A percentile compares a stretch with the other conserved stretches of the same genome.
Evolutionary conservation across 2,797 vertebrate genomes (phyloP).

Genomic region (Antennarius maculatus): DNA sequence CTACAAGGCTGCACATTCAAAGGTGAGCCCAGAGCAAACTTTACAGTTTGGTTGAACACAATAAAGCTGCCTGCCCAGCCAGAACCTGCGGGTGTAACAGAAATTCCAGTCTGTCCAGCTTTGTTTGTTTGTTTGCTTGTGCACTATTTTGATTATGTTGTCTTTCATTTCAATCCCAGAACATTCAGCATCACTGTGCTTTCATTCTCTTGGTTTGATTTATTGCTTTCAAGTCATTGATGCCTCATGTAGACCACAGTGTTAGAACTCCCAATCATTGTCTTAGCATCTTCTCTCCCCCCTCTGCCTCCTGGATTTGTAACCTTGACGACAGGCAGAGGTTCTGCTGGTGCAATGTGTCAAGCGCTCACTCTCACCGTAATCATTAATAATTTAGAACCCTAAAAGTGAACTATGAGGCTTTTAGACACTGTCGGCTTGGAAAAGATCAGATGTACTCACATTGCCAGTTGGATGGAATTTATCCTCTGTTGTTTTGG

Average conservation of each 20-base stretch:
- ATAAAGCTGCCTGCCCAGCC: constrained; percentile 18
- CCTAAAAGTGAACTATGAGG: constrained; percentile 78
- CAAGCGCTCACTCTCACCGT: constrained; percentile 79
- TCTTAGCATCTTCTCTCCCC: constrained; percentile 37
- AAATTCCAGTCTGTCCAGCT: constrained; percentile 22
- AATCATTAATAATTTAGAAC: constrained; percentile 85
- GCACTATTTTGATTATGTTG: constrained; percentile 65
- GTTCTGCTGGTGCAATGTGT: constrained; percentile 74
- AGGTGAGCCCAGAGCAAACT: constrained; percentile 83
- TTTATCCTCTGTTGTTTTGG: constrained; percentile 43
- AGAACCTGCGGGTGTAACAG: constrained; percentile 2
- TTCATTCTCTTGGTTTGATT: constrained; percentile 68
- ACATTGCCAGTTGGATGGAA: constrained; percentile 46
- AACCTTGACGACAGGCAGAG: constrained; percentile 86
- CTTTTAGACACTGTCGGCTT: constrained; percentile 77
- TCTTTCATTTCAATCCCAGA: constrained; percentile 70
- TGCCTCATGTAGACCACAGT: constrained; percentile 71
- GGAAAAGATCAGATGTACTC: constrained; percentile 69
- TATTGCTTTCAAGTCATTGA: constrained; percentile 73
- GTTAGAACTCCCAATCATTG: constrained; percentile 55
- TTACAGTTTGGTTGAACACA: constrained; percentile 1
- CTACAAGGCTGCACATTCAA: constrained; percentile 92
- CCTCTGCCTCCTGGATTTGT: constrained; percentile 77
- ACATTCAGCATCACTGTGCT: constrained; percentile 74
- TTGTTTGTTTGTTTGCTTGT: constrained; percentile 58